phyloP scores from a whole-genome alignment of 2,797 vertebrate species.

The Rhynchonycteris naso region DNA sequence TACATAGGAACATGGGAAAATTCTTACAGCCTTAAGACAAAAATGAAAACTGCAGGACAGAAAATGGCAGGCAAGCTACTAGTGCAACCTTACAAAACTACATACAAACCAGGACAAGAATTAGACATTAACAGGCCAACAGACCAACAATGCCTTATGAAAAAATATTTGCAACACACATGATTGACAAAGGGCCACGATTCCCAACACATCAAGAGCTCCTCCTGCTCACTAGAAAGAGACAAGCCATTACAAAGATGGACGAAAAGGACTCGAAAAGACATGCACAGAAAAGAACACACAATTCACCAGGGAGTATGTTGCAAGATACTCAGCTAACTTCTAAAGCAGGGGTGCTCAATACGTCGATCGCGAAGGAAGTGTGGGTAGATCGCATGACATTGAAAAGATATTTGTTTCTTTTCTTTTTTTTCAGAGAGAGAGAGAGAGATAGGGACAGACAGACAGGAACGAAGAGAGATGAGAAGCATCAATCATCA shows the following conservation, averaged over 20 bases:
- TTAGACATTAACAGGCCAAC: background rate
- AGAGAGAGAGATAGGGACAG: no score
- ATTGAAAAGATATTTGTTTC: no score
- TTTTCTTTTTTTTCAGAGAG: no score
- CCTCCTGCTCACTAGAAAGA: background rate
- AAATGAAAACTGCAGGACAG: background rate
- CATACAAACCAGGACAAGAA: background rate
- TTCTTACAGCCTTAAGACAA: background rate
- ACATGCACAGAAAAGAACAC: background rate
- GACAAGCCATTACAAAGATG: background rate
- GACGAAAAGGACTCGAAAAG: background rate
- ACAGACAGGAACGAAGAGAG: no score
- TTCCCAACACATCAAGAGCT: background rate
- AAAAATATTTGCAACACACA: background rate
- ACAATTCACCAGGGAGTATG: rapidly evolving
- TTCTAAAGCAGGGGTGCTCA: no score
- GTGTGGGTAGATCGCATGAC: no score
- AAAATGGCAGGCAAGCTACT: background rate
- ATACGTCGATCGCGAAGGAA: no score
- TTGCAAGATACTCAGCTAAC: background rate
- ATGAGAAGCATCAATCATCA: no score
- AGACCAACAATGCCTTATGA: background rate
- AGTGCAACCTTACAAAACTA: background rate
- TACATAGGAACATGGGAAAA: conserved; percentile 2
- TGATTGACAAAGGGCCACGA: background rate